Conservation (phyloP, 2,888 invertebrate genomes). For the Cantharis rufa region DNA sequence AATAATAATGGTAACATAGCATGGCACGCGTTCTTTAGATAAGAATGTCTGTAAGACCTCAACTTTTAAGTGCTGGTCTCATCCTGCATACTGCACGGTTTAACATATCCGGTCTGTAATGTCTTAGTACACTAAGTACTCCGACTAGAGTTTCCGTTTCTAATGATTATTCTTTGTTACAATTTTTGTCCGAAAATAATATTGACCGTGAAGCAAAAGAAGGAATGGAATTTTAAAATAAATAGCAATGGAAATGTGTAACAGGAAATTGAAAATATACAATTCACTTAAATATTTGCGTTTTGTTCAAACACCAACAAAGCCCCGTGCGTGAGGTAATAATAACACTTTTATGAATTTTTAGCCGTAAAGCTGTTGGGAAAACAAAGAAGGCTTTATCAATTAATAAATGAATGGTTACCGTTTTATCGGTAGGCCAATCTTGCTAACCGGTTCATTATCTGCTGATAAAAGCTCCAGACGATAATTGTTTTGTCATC, state of each 20-base stretch:
- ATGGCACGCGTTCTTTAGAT: constrained; percentile 20
- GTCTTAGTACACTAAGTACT: constrained; percentile 4
- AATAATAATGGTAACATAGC: constrained; percentile 6
- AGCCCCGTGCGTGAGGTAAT: not conserved
- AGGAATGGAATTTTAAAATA: not conserved
- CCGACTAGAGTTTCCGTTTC: constrained; percentile 10
- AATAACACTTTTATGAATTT: not conserved
- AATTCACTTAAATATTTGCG: not conserved
- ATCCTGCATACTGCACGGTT: constrained; percentile 12
- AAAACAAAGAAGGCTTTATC: not conserved
- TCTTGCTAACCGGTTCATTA: constrained; percentile 5
- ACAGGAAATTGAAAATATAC: not conserved
- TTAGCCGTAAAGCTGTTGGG: not conserved
- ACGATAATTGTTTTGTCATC: constrained; percentile 4
- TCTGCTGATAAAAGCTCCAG: constrained; percentile 8
- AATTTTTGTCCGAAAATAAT: not conserved
- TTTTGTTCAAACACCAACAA: not conserved
- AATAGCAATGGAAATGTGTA: not conserved
- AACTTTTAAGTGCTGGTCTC: constrained; percentile 21
- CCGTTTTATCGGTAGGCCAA: not conserved
- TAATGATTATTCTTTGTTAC: not conserved
- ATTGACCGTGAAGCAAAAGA: no score
- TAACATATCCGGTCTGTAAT: constrained; percentile 20
- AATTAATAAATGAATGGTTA: not conserved
- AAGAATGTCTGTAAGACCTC: constrained; percentile 22